Evolutionary conservation across 2,888 invertebrate genomes (phyloP), one percentile per base, ranked within the genome.

Genomic region (Acleris cristana): DNA sequence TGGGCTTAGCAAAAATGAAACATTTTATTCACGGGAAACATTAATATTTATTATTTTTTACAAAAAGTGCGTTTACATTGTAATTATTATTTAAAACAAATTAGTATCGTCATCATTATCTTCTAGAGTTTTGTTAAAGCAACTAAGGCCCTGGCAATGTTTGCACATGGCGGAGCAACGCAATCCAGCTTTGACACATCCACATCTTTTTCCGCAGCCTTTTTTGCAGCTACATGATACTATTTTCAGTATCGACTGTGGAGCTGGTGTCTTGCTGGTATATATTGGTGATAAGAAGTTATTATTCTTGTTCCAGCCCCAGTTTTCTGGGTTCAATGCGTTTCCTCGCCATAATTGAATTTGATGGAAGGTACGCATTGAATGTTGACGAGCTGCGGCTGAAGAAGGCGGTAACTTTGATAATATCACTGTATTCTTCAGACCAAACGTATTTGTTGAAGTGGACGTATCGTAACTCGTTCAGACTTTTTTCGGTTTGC

Each of bases 301-400:
- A 52, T 56, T 44, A 63, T 48, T 54, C 48, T 65, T 69, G 26
- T 65, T 65, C 58, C 65, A 69, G 48, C 58, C 65, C 59, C 59
- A 58, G 61, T 65, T 65, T 65, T 65, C 69, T 60, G 64, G 66
- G 54, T 64, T 64, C 61, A 67, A 70, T 57, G 30, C 59, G 54
- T 70, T 70, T 66, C 67, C 57, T 61, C 60, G 67, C 58, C 67
- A 58, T 64, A 53, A 61, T 69, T 64, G 64, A 23, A 69, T 57
- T 61, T 64, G 53, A 69, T 64, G 61, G 53, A 64, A 64, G 61
- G 56, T 21, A 69, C 64, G 53, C 61, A 64, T 61, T 60, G 61
- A 64, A 64, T 69, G 60, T 54, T 63, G 63, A 63, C 30, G 6
- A 30, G 70, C 67, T 65, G 59, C 52, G 30, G 23, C 59, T 49